Percentiles rank a stretch among this genome's conserved stretches.
phyloP scores from a whole-genome alignment of 2,113 vertebrate genomes.

The Equus przewalskii region DNA sequence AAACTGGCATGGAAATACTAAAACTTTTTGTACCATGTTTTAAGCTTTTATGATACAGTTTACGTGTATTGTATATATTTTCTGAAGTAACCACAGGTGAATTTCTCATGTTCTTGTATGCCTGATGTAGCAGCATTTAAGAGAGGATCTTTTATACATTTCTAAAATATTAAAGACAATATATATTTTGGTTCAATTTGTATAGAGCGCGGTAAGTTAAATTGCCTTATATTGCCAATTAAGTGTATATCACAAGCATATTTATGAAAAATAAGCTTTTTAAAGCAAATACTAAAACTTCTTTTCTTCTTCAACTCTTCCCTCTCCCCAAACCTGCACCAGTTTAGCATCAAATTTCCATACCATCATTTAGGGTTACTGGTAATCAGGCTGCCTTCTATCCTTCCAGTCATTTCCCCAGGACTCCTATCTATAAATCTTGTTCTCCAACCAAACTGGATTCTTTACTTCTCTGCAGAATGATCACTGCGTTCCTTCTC shows the following conservation, averaged over 20 bases:
- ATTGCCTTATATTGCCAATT: conserved; percentile 84
- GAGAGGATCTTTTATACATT: conserved; percentile 81
- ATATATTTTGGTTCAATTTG: conserved; percentile 79
- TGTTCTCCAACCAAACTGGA: neutral
- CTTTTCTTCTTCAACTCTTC: neutral
- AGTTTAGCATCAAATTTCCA: neutral
- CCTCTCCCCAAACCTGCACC: neutral
- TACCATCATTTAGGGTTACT: neutral
- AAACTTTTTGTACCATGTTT: conserved; percentile 84
- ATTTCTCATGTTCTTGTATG: conserved; percentile 82
- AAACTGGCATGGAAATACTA: conserved; percentile 83
- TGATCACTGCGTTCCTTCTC: neutral
- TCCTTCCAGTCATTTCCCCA: neutral
- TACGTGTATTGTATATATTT: conserved; percentile 79
- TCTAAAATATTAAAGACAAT: conserved; percentile 84
- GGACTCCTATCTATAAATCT: neutral
- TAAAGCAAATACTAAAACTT: conserved; percentile 44
- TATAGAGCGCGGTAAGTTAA: conserved; percentile 85
- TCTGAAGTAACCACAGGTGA: conserved; percentile 86
- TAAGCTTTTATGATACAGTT: conserved; percentile 87
- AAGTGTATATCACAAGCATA: conserved; percentile 83
- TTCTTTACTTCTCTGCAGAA: neutral
- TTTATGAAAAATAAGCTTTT: conserved; percentile 87
- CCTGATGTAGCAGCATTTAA: conserved; percentile 82
- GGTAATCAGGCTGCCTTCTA: neutral